Base-by-base conservation (phyloP, 2,888 invertebrate genomes). In the Noctua pronuba region DNA sequence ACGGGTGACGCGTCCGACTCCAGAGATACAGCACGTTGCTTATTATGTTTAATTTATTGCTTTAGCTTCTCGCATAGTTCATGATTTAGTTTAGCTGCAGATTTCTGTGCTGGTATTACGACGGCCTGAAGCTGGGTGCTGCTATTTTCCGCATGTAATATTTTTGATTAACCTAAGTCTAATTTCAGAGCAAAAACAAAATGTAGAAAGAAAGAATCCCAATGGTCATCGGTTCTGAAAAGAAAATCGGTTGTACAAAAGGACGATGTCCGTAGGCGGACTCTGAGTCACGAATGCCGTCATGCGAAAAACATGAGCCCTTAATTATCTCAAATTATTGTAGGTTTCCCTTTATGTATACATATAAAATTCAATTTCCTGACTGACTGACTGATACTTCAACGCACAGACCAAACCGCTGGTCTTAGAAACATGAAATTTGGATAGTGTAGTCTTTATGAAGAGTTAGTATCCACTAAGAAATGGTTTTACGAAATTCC, bases 1-100 rank as follows among this genome's bases (percentile, higher is more conserved):
- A 49, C 64, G 84, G 73, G 49, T 82, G 77, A 60, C 82, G 77
- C 65, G 73, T 52, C 80, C 77, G 55, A 69, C 71, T 75, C 71
- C 66, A 58, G 71, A 84, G 88, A 86, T 87, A 87, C 79, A 88
- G 80, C 88, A 88, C 84, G 88, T 81, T 81, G 77, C 80, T 81
- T 81, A 79, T 85, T 84, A 84, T 71, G 77, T 78, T 88, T 84
- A 80, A 83, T 88, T 87, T 86, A 86, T 84, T 79, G 62, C 75
- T 81, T 49, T 18, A 60, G 67, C 79, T 64, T 21, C 35, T 73
- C 55, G 18, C 79, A 46, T 73, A 86, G 70, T 62, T 73, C 13
- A 58, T 75, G 44, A 68, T 66, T 64, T 35, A 74, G 66, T 72
- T 75, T 52, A 73, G 18, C 35, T 64, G 24, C 35, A 75, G 24